A percentile compares a stretch with the other conserved stretches of the same genome.
These are phyloP conservation scores for Micropoecilia bifurca DNA, from an alignment of 2,797 vertebrate genomes.

Conservation along the genomic window DNA sequence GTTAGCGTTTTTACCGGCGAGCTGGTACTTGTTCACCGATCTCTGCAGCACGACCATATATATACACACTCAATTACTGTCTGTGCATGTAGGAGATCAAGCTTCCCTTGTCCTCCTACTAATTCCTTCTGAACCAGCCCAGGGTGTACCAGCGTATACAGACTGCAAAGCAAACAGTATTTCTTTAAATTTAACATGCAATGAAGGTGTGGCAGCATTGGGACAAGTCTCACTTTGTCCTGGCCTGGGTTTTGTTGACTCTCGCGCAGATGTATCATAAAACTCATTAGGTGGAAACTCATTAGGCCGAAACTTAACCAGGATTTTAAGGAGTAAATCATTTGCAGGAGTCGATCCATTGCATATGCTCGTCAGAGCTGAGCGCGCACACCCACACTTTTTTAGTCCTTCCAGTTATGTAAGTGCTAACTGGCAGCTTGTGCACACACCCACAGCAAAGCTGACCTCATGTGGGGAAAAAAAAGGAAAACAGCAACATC, in stretches of 20 bases:
- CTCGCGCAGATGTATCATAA: neutral
- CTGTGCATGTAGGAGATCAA: slow-evolving; percentile 31
- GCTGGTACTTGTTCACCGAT: slow-evolving; percentile 41
- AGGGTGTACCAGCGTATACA: slow-evolving; percentile 1
- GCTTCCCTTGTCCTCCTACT: slow-evolving; percentile 16
- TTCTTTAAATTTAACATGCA: slow-evolving; percentile 10
- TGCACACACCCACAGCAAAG: slow-evolving; percentile 63
- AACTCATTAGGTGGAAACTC: slow-evolving; percentile 14
- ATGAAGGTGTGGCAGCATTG: slow-evolving; percentile 48
- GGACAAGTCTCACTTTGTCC: slow-evolving; percentile 49
- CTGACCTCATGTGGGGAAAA: slow-evolving; percentile 41
- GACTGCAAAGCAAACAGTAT: slow-evolving; percentile 6
- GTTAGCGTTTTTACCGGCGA: slow-evolving; percentile 15
- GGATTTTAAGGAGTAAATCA: slow-evolving; percentile 48
- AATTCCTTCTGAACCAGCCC: slow-evolving; percentile 11
- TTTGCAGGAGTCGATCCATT: slow-evolving; percentile 42
- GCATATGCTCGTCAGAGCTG: slow-evolving; percentile 31
- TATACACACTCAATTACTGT: slow-evolving; percentile 15
- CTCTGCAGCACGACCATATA: neutral
- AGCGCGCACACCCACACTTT: slow-evolving; percentile 66
- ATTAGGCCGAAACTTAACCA: slow-evolving; percentile 1
- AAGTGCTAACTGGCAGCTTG: slow-evolving; percentile 65
- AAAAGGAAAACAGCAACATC: slow-evolving; percentile 44
- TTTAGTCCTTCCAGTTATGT: slow-evolving; percentile 60
- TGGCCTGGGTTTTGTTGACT: slow-evolving; percentile 1